Conservation (phyloP, 2,113 vertebrate species). For the Eubucco bourcierii region DNA sequence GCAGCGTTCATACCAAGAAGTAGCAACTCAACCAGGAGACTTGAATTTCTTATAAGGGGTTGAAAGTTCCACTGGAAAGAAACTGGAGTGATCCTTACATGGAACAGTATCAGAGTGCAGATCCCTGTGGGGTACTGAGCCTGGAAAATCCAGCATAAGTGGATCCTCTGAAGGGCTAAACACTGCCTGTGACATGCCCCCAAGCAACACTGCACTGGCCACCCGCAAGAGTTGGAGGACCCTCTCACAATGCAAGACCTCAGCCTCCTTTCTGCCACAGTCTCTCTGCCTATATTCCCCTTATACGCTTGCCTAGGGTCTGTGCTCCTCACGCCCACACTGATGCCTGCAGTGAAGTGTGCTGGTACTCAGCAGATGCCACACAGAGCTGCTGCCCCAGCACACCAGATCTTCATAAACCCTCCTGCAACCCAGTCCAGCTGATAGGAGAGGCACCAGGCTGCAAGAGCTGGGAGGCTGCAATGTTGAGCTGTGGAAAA, state of each 20-base stretch:
- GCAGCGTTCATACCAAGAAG: neutral
- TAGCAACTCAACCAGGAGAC: no score
- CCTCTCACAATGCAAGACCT: neutral
- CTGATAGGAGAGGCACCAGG: rapidly evolving
- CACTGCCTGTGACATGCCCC: rapidly evolving
- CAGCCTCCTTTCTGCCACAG: rapidly evolving
- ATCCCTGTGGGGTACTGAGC: rapidly evolving
- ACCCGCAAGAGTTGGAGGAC: neutral
- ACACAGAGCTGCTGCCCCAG: neutral
- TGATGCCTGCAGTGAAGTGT: rapidly evolving
- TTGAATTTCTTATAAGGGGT: neutral
- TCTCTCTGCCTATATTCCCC: rapidly evolving
- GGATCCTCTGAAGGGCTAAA: neutral
- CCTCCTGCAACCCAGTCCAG: neutral
- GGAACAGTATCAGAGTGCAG: rapidly evolving
- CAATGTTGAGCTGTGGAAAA: rapidly evolving
- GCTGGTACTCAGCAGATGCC: neutral
- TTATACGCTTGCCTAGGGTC: neutral
- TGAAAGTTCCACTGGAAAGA: neutral
- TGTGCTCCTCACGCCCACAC: rapidly evolving
- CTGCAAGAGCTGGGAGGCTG: rapidly evolving
- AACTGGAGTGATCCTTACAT: rapidly evolving
- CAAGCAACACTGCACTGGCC: rapidly evolving
- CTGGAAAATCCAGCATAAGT: neutral
- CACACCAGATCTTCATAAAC: rapidly evolving